Percentiles rank a stretch among this genome's conserved stretches.
phyloP scores from a whole-genome alignment of 2,113 vertebrate species.

The Protomyctophum bolini region DNA sequence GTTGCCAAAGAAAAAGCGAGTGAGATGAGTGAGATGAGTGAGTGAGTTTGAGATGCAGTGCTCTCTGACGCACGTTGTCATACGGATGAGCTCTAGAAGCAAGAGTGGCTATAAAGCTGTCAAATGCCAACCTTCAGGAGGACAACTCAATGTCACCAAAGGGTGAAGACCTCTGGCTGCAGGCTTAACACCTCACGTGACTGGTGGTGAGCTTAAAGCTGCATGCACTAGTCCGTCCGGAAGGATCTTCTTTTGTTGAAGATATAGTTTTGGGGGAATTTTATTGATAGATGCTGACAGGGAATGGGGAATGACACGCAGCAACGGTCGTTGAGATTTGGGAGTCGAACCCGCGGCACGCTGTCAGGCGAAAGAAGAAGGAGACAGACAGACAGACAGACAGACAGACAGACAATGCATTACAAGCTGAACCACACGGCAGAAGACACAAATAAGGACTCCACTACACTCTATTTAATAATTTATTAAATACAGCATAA shows the following conservation, averaged over 20 bases:
- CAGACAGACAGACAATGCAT: background rate
- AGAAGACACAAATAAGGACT: constrained; percentile 13
- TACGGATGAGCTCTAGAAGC: constrained; percentile 2
- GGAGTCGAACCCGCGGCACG: no score
- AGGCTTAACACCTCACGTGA: background rate
- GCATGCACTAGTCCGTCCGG: background rate
- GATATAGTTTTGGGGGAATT: no score
- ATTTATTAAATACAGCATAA: constrained; percentile 78
- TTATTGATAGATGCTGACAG: no score
- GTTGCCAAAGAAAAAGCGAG: constrained; percentile 11
- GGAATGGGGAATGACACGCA: no score
- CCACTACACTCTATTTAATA: constrained; percentile 61
- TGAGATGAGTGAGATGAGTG: background rate
- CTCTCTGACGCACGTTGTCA: constrained; percentile 18
- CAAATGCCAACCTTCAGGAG: constrained; percentile 5
- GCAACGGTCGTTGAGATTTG: no score
- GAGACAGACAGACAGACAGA: background rate
- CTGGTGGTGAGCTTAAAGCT: background rate
- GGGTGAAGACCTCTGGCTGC: constrained; percentile 3
- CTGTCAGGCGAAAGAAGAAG: no score
- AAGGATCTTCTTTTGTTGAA: background rate
- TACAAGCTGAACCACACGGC: constrained; percentile 17
- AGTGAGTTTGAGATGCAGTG: constrained; percentile 22
- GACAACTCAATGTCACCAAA: background rate
- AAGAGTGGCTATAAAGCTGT: constrained; percentile 20